phyloP scores from a whole-genome alignment of 2,797 vertebrate species.

The Hafferia zeledoni region DNA sequence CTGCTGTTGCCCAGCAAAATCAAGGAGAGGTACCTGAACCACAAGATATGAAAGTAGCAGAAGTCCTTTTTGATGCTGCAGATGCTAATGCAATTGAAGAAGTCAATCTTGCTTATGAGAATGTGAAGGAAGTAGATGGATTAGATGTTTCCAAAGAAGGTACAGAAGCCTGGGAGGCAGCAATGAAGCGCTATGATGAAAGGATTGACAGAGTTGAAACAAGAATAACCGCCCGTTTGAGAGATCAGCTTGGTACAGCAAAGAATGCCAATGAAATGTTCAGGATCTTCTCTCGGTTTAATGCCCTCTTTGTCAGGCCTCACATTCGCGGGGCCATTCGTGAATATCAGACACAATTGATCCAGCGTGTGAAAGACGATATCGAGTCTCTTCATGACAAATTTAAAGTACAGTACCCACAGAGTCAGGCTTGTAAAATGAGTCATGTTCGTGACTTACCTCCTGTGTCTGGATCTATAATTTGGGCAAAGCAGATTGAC shows the following conservation, averaged over 20 bases:
- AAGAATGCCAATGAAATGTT: slow-evolving; percentile 99
- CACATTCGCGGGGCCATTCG: slow-evolving; percentile 98
- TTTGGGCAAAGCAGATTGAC: slow-evolving; percentile 99
- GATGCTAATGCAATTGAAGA: slow-evolving; percentile 98
- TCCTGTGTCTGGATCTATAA: slow-evolving; percentile 96
- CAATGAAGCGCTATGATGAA: slow-evolving; percentile 97
- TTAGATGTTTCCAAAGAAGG: slow-evolving; percentile 98
- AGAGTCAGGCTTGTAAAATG: slow-evolving; percentile 99
- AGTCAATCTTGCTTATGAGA: slow-evolving; percentile 98
- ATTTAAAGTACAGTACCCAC: slow-evolving; percentile 99
- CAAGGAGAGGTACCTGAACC: slow-evolving; percentile 93
- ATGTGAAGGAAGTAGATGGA: slow-evolving; percentile 98
- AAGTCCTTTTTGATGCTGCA: slow-evolving; percentile 95
- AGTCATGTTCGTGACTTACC: slow-evolving; percentile 96
- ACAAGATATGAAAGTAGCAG: slow-evolving; percentile 94
- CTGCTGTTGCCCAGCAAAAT: slow-evolving; percentile 93
- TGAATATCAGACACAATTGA: slow-evolving; percentile 97
- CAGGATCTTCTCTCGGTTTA: slow-evolving; percentile 97
- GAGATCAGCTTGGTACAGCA: slow-evolving; percentile 96
- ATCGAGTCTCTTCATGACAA: slow-evolving; percentile 98
- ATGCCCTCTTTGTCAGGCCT: slow-evolving; percentile 95
- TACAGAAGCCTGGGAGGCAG: slow-evolving; percentile 97
- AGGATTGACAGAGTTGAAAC: slow-evolving; percentile 98
- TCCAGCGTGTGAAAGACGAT: slow-evolving; percentile 98
- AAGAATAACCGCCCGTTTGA: slow-evolving; percentile 94